Evolutionary conservation across 2,113 vertebrate species (phyloP).

Genomic region (Paramisgurnus dabryanus): DNA sequence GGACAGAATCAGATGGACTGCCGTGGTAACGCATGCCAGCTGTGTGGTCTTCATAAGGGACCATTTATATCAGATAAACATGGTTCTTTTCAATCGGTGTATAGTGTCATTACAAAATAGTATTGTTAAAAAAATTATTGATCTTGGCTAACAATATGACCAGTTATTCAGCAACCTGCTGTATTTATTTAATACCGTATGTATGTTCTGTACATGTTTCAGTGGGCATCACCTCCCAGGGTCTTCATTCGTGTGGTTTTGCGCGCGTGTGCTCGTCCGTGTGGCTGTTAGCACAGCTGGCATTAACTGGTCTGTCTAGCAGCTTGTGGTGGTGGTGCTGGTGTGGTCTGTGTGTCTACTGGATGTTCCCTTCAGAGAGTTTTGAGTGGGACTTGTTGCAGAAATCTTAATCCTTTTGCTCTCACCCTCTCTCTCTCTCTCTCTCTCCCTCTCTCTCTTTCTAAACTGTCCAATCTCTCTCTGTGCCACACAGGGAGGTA

Average conservation of each 20-base stretch:
- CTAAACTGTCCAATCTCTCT: slow-evolving; percentile 59
- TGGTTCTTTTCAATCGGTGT: background rate
- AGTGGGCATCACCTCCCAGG: background rate
- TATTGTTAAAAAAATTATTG: slow-evolving; percentile 28
- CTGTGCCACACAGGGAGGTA: slow-evolving; percentile 47
- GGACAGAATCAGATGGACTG: slow-evolving; percentile 4
- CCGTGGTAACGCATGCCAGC: slow-evolving; percentile 47
- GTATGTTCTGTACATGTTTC: slow-evolving; percentile 17
- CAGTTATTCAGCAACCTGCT: background rate
- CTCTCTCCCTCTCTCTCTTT: slow-evolving; percentile 55
- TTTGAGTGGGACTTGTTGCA: slow-evolving; percentile 46
- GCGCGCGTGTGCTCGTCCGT: slow-evolving; percentile 8
- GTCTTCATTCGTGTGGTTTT: slow-evolving; percentile 33
- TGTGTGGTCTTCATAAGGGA: slow-evolving; percentile 47
- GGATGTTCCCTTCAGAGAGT: slow-evolving; percentile 39
- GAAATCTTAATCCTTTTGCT: slow-evolving; percentile 48
- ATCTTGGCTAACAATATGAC: slow-evolving; percentile 9
- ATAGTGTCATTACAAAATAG: background rate
- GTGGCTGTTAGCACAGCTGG: slow-evolving; percentile 56
- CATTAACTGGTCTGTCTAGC: slow-evolving; percentile 39
- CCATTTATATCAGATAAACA: background rate
- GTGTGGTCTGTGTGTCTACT: slow-evolving; percentile 45
- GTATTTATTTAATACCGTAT: background rate
- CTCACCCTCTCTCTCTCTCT: slow-evolving; percentile 42
- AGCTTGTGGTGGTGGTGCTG: slow-evolving; percentile 43